Percentiles rank a stretch among this genome's conserved stretches.
Conservation (phyloP, 2,113 vertebrate genomes). For the Phalacrocorax brasilianus region DNA sequence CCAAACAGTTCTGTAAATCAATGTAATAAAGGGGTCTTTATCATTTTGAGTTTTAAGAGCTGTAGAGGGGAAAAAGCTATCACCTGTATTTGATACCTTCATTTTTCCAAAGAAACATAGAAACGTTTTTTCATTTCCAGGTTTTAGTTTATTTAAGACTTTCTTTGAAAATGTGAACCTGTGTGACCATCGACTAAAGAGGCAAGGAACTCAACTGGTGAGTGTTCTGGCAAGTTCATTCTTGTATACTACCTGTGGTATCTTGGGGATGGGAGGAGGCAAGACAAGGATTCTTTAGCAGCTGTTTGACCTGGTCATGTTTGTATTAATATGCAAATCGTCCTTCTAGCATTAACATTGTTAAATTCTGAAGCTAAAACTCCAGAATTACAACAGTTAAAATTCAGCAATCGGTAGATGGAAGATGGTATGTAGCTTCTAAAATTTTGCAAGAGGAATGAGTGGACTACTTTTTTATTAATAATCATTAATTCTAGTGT, state of each 20-base stretch:
- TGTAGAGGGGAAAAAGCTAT: background rate
- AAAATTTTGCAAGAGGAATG: background rate
- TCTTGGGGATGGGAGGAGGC: background rate
- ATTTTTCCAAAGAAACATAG: background rate
- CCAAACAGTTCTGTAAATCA: background rate
- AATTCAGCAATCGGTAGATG: background rate
- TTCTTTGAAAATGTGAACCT: slow-evolving; percentile 99
- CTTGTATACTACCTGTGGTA: background rate
- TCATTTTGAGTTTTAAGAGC: background rate
- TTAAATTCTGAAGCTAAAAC: background rate
- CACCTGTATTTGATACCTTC: background rate
- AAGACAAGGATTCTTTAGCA: background rate
- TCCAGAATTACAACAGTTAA: background rate
- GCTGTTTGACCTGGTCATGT: background rate
- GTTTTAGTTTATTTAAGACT: slow-evolving; percentile 99
- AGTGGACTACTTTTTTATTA: background rate
- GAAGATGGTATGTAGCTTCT: background rate
- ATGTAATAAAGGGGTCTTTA: fast-evolving
- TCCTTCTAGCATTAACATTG: background rate
- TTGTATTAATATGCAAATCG: background rate
- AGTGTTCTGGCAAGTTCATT: slow-evolving; percentile 34
- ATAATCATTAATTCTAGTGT: background rate
- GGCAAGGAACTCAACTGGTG: slow-evolving; percentile 96
- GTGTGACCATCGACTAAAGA: slow-evolving; percentile 96
- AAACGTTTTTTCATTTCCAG: slow-evolving; percentile 70